Base-by-base conservation (phyloP, 2,888 invertebrate species). In the Cyclophora albipunctata region DNA sequence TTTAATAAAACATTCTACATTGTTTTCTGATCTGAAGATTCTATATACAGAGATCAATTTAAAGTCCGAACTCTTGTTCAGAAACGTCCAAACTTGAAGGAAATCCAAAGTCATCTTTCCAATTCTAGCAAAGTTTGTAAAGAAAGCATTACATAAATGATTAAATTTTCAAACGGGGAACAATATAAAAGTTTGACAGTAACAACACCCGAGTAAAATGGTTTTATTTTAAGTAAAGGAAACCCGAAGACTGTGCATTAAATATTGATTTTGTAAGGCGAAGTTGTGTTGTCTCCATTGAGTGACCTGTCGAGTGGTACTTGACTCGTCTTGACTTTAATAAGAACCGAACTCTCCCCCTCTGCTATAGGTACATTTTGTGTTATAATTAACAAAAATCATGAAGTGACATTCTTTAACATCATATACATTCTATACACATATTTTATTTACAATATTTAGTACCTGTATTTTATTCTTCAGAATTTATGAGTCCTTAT, bases 311-410 rank as follows among this genome's bases (percentile, higher is more conserved):
- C 66, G 70, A 85, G 84, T 62, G 69, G 55, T 60, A 62, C 85
- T 85, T 81, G 83, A 81, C 78, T 77, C 76, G 62, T 63, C 82
- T 84, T 60, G 69, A 78, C 70, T 66, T 80, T 83, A 84, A 84
- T 81, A 85, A 85, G 81, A 66, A 70, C 71, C 56, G 69, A 73
- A 74, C 71, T 73, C 72, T 74, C 73, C 78, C 81, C 78, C 62
- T 61, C 71, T 68, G 7, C 51, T 55, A 54, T 58, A n/a, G n/a
- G n/a, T n/a, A 60, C 48, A 57, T 20, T 20, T 20, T 20, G 20
- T 20, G 20, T 20, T 20, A 20, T 57, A 59, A 51, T 54, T 62
- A 62, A 57, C 49, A 46, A 51, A 60, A 58, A 59, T 53, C 54
- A 51, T 63, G 67, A 76, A 73, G 67, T 72, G 74, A 75, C 69